A percentile compares a stretch with the other conserved stretches of the same genome.
Conservation (phyloP, 2,888 invertebrate genomes). For the Lumbricus terrestris region DNA sequence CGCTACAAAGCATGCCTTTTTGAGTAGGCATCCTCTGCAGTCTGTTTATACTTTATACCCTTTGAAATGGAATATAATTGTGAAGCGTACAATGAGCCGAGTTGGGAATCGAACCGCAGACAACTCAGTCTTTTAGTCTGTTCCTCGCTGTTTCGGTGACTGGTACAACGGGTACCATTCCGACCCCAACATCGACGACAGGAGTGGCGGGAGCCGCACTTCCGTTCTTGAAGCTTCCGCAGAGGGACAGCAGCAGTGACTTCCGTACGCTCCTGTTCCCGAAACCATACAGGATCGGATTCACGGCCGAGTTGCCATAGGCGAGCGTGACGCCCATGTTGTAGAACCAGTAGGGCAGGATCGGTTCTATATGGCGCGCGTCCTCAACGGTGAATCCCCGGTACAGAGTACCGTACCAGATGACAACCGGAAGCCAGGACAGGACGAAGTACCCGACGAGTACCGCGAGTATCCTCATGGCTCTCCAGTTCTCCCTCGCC, state of each 20-base stretch:
- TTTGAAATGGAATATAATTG: background rate
- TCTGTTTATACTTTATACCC: no score
- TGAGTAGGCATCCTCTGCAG: background rate
- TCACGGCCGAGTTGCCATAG: constrained; percentile 49
- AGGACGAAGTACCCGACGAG: constrained; percentile 35
- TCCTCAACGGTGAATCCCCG: constrained; percentile 31
- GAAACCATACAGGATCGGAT: constrained; percentile 48
- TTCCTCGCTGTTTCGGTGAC: background rate
- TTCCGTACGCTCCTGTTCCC: constrained; percentile 39
- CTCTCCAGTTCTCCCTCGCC: constrained; percentile 33
- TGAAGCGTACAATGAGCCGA: background rate
- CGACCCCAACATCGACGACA: background rate
- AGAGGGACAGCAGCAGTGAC: constrained; percentile 21
- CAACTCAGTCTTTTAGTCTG: background rate
- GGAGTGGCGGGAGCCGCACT: background rate
- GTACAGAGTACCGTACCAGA: constrained; percentile 31
- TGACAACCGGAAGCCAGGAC: constrained; percentile 34
- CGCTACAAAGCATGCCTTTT: background rate
- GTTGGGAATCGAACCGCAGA: no score
- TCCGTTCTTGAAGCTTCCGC: background rate
- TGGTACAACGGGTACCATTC: background rate
- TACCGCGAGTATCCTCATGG: constrained; percentile 30
- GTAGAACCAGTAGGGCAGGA: constrained; percentile 36
- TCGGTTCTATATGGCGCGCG: constrained; percentile 5
- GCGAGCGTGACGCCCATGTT: constrained; percentile 40